These are phyloP conservation scores for Drosophila anceps DNA, from an alignment of 2,888 invertebrate species.

Conservation along the genomic window DNA sequence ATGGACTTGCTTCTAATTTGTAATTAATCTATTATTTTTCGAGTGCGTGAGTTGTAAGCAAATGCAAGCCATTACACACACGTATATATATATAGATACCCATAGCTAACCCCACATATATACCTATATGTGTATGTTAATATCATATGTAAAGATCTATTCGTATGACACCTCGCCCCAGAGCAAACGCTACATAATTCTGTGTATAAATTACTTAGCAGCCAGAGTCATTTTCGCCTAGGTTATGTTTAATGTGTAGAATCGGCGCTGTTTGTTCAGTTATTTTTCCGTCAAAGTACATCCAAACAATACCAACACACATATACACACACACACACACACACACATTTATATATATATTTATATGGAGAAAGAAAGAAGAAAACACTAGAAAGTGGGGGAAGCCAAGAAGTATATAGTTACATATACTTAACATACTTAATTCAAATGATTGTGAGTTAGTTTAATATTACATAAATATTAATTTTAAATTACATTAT, in stretches of 20 bases:
- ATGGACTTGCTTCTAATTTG: constrained; percentile 56
- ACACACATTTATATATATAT: constrained; percentile 35
- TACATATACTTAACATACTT: constrained; percentile 64
- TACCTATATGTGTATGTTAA: constrained; percentile 32
- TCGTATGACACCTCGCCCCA: constrained; percentile 43
- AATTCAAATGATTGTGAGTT: constrained; percentile 81
- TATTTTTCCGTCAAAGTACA: constrained; percentile 37
- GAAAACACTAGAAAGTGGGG: constrained; percentile 22
- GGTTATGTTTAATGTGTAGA: constrained; percentile 55
- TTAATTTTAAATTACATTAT: constrained; percentile 79
- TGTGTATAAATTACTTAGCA: constrained; percentile 65
- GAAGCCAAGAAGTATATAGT: constrained; percentile 44
- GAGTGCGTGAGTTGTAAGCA: constrained; percentile 63
- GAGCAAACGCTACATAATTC: constrained; percentile 30
- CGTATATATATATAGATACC: constrained; percentile 35
- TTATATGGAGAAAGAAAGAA: constrained; percentile 33
- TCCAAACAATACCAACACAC: constrained; percentile 16
- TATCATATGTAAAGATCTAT: constrained; percentile 54
- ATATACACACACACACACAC: constrained; percentile 32
- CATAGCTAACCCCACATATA: constrained; percentile 27
- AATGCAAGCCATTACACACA: constrained; percentile 57
- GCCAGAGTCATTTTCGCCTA: constrained; percentile 63
- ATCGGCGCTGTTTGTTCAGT: constrained; percentile 51
- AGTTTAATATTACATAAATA: constrained; percentile 80
- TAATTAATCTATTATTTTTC: constrained; percentile 68